These are phyloP conservation scores for Halictus ligatus DNA, from an alignment of 2,888 invertebrate genomes.

Conservation along the genomic window DNA sequence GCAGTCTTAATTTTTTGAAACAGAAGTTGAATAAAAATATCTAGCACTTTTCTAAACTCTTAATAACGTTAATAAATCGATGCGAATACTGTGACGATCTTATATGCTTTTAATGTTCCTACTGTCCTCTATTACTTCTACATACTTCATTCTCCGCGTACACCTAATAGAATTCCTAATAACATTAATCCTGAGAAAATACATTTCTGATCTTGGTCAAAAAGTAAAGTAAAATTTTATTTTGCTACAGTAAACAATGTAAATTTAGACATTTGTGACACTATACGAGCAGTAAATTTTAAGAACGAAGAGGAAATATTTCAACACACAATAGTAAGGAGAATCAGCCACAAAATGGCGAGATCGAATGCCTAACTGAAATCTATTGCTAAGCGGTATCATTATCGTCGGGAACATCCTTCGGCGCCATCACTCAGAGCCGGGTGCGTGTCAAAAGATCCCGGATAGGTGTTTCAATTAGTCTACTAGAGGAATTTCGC, in stretches of 20 bases:
- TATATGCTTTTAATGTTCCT: too few species aligned
- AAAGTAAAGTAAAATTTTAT: too few species aligned
- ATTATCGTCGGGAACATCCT: background rate
- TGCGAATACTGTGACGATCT: too few species aligned
- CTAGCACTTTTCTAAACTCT: too few species aligned
- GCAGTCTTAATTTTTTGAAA: too few species aligned
- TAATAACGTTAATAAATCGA: too few species aligned
- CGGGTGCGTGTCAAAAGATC: constrained; percentile 14
- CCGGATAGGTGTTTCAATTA: constrained; percentile 58
- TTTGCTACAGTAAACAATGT: background rate
- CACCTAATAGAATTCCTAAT: too few species aligned
- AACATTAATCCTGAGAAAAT: too few species aligned
- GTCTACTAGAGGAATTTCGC: constrained; percentile 38
- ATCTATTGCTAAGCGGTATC: background rate
- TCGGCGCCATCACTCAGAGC: background rate
- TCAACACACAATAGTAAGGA: background rate
- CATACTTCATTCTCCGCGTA: background rate
- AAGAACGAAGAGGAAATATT: background rate
- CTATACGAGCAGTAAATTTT: background rate
- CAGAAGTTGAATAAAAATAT: too few species aligned
- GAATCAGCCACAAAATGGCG: background rate
- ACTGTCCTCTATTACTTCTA: background rate
- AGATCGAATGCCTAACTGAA: background rate
- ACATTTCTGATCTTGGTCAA: too few species aligned
- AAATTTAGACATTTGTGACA: background rate